Conservation (phyloP, 2,797 vertebrate genomes). For the Rhynchotus rufescens region DNA sequence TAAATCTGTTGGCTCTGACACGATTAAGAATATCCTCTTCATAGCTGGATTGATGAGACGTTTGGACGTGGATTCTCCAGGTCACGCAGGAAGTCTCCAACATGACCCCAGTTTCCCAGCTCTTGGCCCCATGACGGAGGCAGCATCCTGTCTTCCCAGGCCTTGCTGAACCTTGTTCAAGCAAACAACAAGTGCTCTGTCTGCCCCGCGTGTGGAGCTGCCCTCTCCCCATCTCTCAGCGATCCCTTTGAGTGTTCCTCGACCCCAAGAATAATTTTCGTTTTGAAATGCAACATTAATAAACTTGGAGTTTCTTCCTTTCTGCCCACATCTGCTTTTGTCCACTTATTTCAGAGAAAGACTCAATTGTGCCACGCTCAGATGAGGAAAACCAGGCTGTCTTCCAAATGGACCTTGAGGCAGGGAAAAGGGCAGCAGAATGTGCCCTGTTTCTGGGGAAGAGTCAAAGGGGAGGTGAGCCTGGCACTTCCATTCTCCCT, state of each 20-base stretch:
- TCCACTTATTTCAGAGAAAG: constrained; percentile 32
- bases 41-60: constrained; percentile 2
- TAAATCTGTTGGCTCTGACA: neutral
- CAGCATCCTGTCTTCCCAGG: neutral
- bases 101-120: neutral
- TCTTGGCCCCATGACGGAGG: neutral
- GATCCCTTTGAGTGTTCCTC: neutral
- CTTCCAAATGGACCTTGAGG: neutral
- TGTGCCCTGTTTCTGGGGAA: neutral
- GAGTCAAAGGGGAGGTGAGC: neutral
- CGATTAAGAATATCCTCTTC: neutral
- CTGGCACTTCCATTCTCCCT: neutral
- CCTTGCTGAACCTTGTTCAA: neutral
- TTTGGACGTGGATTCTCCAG: neutral
- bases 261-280: constrained; percentile 17
- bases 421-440: constrained; percentile 5
- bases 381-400: constrained; percentile 16
- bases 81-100: constrained; percentile 24
- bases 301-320: constrained; percentile 27
- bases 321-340: constrained; percentile 25
- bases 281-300: neutral
- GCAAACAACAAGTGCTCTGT: neutral
- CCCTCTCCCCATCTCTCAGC: constrained; percentile 30
- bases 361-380: constrained; percentile 28
- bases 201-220: neutral